These are phyloP conservation scores for Mamestra brassicae DNA, from an alignment of 2,888 invertebrate genomes.

Conservation along the genomic window DNA sequence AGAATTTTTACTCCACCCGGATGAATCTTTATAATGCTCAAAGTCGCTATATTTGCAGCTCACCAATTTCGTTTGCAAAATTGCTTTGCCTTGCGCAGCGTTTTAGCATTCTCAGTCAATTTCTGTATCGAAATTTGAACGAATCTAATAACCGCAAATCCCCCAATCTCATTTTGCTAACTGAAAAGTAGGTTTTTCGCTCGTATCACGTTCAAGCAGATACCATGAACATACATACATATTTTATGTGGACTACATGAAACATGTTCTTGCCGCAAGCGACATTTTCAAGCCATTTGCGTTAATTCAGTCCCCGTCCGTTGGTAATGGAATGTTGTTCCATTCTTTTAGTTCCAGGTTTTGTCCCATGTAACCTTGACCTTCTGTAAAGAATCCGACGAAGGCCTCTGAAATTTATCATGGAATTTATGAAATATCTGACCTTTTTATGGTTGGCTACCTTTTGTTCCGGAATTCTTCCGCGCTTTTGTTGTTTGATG, in stretches of 20 bases:
- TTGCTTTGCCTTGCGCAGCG: constrained; percentile 9
- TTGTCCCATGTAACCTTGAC: constrained; percentile 54
- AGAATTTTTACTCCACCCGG: constrained; percentile 19
- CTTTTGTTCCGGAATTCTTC: constrained; percentile 37
- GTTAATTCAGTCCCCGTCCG: constrained; percentile 53
- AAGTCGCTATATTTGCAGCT: constrained; percentile 9
- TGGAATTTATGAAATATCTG: constrained; percentile 39
- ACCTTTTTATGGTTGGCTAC: constrained; percentile 37
- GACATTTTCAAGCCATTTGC: constrained; percentile 61
- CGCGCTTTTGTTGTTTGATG: constrained; percentile 31
- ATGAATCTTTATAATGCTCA: constrained; percentile 9
- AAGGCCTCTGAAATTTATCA: constrained; percentile 36
- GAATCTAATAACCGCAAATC: constrained; percentile 10
- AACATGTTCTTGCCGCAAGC: constrained; percentile 61
- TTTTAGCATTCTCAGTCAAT: constrained; percentile 1
- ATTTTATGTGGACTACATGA: constrained; percentile 33
- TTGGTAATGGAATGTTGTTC: constrained; percentile 57
- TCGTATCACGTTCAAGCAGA: constrained; percentile 14
- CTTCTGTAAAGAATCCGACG: constrained; percentile 42
- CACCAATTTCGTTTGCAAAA: constrained; percentile 27
- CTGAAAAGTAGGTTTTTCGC: constrained; percentile 8
- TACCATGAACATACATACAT: constrained; percentile 26
- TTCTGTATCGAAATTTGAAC: constrained; percentile 8
- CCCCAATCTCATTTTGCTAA: constrained; percentile 2
- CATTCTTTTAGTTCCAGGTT: constrained; percentile 57